Conservation (phyloP, 2,113 vertebrate genomes). For the Periophthalmodon schlosseri region DNA sequence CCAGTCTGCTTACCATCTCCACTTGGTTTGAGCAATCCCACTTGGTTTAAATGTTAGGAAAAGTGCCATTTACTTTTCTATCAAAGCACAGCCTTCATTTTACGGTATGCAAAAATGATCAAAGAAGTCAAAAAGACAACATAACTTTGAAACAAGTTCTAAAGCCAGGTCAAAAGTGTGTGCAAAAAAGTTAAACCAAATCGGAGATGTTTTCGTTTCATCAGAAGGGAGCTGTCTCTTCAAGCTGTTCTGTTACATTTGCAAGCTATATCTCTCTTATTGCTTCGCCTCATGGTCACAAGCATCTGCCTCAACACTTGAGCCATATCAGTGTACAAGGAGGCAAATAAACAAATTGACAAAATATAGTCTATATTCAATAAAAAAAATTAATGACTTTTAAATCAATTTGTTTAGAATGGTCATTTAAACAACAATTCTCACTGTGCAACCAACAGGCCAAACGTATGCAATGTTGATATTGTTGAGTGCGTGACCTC, state of each 20-base stretch:
- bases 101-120: not conserved
- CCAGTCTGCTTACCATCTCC: not conserved
- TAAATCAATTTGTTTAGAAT: too few species aligned
- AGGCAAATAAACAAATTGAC: too few species aligned
- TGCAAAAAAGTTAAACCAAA: not conserved
- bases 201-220: too few species aligned
- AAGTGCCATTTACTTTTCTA: too few species aligned
- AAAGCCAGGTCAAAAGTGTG: not conserved
- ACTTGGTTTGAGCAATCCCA: not conserved
- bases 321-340: too few species aligned
- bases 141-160: not conserved
- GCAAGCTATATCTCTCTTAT: too few species aligned
- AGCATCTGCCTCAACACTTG: too few species aligned
- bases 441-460: slow-evolving; percentile 13
- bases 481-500: slow-evolving; percentile 36
- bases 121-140: not conserved
- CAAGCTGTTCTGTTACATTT: too few species aligned
- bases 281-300: too few species aligned
- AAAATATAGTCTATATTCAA: too few species aligned
- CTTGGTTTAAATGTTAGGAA: not conserved
- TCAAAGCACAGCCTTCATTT: not conserved
- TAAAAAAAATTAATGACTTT: too few species aligned
- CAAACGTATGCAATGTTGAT: slow-evolving; percentile 21
- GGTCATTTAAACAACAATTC: not conserved
- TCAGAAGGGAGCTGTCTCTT: too few species aligned